Base-by-base conservation (phyloP, 2,113 vertebrate genomes). In the Noturus placidus region DNA sequence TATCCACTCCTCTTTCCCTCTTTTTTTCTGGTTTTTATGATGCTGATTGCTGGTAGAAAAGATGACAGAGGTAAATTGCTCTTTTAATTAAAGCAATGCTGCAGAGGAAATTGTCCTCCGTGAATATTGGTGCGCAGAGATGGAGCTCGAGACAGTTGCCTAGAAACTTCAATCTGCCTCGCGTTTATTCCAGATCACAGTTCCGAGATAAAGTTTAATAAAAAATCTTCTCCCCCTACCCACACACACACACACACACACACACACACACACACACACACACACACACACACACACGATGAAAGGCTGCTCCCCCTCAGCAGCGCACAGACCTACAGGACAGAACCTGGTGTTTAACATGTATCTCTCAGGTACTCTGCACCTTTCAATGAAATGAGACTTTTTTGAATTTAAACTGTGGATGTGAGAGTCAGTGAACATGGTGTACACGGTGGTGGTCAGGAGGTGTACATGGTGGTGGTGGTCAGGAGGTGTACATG, bases 261-360 rank as follows among this genome's bases (percentile, higher is more conserved):
- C 35, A 30, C 46, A 54, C 42, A 56, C 76, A 33, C 69, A 9
- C 69, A 2, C 69, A 17, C 42, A 17, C 74, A 50, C 38, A 72
- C 69, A 72, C 69, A 72, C 35, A 72, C 35, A 19, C 33, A 35
- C 67, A 35, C 63, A 72, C 69, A 72, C 69, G 19, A 27, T 96
- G 95, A 94, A 95, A 95, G 92, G 92, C 93, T 93, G 92, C 91
- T 92, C 94, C 94, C 38, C 69, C 15, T 30, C 78, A 91, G 93
- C 89, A 94, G 87, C 91, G 93, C 93, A 96, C 96, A 97, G 98
- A 99, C 97, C 97, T 96, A 95, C 97, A 96, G 95, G 96, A 96
- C 95, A 93, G 95, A 96, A 97, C 94, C 97, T 98, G 94, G 96
- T 97, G 95, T 97, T 99, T 97, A 99, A 98, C 97, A 99, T 99